Evolutionary conservation across 2,113 vertebrate genomes (phyloP).

Genomic region (Glaucidium brasilianum): DNA sequence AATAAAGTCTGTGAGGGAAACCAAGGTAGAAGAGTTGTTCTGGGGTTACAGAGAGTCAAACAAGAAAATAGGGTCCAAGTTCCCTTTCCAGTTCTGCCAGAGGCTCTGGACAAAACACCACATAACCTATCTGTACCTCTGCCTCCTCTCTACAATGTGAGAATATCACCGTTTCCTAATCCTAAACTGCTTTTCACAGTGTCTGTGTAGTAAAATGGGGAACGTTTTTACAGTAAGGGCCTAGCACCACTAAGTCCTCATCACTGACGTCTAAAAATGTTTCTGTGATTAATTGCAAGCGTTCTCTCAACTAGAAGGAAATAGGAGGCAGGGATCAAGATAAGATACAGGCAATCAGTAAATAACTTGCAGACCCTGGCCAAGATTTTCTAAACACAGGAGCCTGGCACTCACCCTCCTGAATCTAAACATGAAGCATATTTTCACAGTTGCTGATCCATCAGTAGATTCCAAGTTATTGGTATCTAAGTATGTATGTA

Average conservation of each 20-base stretch:
- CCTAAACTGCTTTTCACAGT: not conserved
- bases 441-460: not conserved
- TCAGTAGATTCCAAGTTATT: not conserved
- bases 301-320: not conserved
- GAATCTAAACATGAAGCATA: not conserved
- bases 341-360: not conserved
- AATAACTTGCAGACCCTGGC: not conserved
- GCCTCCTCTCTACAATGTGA: not conserved
- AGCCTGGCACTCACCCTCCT: not conserved
- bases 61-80: not conserved
- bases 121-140: not conserved
- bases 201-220: rapidly evolving
- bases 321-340: not conserved
- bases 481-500: not conserved
- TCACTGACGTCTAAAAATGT: not conserved
- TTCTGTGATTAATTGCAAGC: not conserved
- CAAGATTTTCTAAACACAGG: not conserved
- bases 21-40: not conserved
- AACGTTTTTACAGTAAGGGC: not conserved
- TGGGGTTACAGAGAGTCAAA: not conserved
- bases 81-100: not conserved
- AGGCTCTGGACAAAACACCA: not conserved
- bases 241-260: not conserved
- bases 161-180: not conserved
- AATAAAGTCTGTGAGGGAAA: not conserved